Evolutionary conservation across 2,888 invertebrate species (phyloP), one percentile per base, ranked within the genome.

Genomic region (Busseola fusca): DNA sequence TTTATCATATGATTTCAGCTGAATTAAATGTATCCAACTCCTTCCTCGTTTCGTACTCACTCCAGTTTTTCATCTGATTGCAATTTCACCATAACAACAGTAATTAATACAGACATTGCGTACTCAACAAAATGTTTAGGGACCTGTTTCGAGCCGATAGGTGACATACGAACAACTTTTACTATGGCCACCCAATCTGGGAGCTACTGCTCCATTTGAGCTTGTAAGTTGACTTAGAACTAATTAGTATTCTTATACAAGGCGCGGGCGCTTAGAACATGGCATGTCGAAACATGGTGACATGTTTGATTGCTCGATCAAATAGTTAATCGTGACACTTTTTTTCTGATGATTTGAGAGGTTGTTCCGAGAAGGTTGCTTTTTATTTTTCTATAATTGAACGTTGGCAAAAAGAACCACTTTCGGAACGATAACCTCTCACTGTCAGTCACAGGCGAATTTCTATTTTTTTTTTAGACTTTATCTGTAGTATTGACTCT

Each of bases 141-240:
- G 64, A 56, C 78, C 68, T 21, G 66, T 78, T 81, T 67, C 42
- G 9, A 71, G 67, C 34, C 69, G 78, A 82, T 81, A 76, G 71
- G 74, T 80, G 82, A 81, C 74, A 76, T 72, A 79, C 67, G 81
- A 80, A 85, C 87, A 82, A 87, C 87, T 87, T 87, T 87, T 87
- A 86, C 87, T 77, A n/a, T 10, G 59, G 50, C 60, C 64, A 76
- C 71, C 81, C 66, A 73, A 85, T 72, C 72, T 72, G n/a, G 72
- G 77, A 76, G 64, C 59, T 57, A 80, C 80, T 65, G 65, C 76
- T 78, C 65, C 34, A 75, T 69, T 80, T 72, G 60, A 67, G 83
- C 78, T 74, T 75, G 71, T 69, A 54, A 65, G 68, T 81, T 76
- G 74, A 77, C 72, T 76, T 77, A 74, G 59, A 78, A 72, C 68